Evolutionary conservation across 2,113 vertebrate species (phyloP).

Genomic region (Alethe diademata): DNA sequence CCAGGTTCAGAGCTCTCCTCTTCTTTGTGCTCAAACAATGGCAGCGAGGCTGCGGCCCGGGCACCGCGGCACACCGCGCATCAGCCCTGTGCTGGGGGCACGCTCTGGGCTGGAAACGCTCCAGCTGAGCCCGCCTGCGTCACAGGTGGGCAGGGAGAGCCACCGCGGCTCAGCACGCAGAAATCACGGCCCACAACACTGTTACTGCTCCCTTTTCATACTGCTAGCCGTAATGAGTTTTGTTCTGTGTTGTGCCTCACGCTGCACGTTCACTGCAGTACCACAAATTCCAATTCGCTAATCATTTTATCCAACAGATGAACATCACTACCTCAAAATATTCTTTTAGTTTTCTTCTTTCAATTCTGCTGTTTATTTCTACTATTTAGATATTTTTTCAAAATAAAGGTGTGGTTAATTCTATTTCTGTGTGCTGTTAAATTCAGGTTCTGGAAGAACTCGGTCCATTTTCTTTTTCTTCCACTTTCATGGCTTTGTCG

Average conservation of each 20-base stretch:
- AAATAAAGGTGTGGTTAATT: not conserved
- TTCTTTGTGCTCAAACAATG: conserved; percentile 48
- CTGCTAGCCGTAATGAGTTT: not conserved
- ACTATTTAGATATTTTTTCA: not conserved
- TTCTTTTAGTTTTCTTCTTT: not conserved
- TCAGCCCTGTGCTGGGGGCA: not conserved
- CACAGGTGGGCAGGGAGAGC: not conserved
- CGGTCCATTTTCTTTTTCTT: not conserved
- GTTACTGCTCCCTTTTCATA: not conserved
- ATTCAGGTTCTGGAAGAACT: not conserved
- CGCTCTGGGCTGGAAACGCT: not conserved
- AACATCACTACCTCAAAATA: not conserved
- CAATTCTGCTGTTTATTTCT: not conserved
- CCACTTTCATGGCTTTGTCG: not conserved
- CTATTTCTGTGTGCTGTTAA: not conserved
- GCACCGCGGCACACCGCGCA: not conserved
- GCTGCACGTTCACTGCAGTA: not conserved
- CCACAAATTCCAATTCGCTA: not conserved
- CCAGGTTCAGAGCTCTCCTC: conserved; percentile 29
- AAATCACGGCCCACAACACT: not conserved
- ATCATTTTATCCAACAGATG: not conserved
- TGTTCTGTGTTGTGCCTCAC: not conserved
- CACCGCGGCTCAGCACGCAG: not conserved
- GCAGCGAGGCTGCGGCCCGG: not conserved
- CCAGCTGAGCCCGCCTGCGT: not conserved